These are phyloP conservation scores for Lerema accius DNA, from an alignment of 1,140 invertebrate species.

Conservation along the genomic window DNA sequence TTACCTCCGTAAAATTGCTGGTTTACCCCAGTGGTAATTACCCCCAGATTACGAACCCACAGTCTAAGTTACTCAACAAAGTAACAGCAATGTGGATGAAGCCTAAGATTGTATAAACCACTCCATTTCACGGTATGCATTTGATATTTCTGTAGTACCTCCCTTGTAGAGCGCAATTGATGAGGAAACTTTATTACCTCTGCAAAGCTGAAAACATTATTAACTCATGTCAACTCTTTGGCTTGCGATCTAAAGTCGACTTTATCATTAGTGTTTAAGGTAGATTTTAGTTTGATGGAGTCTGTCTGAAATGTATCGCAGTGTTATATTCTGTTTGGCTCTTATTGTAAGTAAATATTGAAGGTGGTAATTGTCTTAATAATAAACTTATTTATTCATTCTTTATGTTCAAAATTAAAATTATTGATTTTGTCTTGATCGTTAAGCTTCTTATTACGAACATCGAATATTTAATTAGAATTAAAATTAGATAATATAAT, in stretches of 20 bases:
- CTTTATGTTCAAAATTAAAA: no score
- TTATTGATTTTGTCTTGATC: no score
- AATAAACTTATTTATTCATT: no score
- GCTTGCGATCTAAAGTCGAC: neutral
- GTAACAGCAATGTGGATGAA: no score
- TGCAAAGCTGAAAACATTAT: slow-evolving; percentile 23
- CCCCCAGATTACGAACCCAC: no score
- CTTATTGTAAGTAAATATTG: slow-evolving; percentile 23
- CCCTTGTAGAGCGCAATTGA: slow-evolving; percentile 24
- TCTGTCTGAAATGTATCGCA: slow-evolving; percentile 27
- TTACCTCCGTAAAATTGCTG: no score
- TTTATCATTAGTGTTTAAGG: neutral
- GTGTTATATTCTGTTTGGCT: slow-evolving; percentile 25
- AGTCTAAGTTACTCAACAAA: no score
- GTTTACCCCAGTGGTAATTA: no score
- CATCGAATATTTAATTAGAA: no score
- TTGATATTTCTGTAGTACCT: slow-evolving; percentile 37
- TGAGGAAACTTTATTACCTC: slow-evolving; percentile 31
- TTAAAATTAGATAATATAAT: no score
- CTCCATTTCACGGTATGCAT: slow-evolving; percentile 55
- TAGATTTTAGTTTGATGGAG: neutral
- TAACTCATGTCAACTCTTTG: neutral
- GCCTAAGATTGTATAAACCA: slow-evolving; percentile 33
- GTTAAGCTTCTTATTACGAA: no score
- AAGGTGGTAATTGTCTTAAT: no score